These are phyloP conservation scores for Euproctis similis DNA, from an alignment of 2,888 invertebrate species.

Conservation along the genomic window DNA sequence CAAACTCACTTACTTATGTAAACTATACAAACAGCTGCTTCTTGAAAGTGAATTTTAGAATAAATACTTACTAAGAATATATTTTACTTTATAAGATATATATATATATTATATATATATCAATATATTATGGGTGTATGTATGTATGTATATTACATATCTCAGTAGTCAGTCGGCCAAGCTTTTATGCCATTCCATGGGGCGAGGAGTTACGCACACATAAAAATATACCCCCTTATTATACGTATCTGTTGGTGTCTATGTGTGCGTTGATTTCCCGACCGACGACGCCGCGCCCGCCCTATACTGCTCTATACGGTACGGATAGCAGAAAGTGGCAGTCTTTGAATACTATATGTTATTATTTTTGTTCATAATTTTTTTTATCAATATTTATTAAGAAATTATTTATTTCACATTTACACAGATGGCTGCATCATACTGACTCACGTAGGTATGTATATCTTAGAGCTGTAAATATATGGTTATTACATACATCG, in stretches of 20 bases:
- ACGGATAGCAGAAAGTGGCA: conserved; percentile 31
- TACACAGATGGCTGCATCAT: too few relatives aligned
- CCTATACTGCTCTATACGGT: conserved; percentile 33
- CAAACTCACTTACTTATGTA: too few relatives aligned
- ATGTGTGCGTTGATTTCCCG: conserved; percentile 72
- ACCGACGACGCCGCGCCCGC: conserved; percentile 46
- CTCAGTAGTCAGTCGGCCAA: conserved; percentile 67
- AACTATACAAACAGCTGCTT: too few relatives aligned
- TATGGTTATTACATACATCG: too few relatives aligned
- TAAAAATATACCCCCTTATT: conserved; percentile 14
- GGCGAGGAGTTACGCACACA: conserved; percentile 20
- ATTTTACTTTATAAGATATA: conserved; percentile 8
- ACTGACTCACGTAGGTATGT: too few relatives aligned
- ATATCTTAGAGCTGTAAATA: too few relatives aligned
- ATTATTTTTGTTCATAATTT: too few relatives aligned
- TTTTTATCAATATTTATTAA: too few relatives aligned
- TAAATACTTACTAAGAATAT: too few relatives aligned
- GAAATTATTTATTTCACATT: too few relatives aligned
- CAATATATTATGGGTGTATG: conserved; percentile 25
- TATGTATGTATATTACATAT: conserved; percentile 30
- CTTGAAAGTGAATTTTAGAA: too few relatives aligned
- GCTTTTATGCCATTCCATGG: conserved; percentile 56
- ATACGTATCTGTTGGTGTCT: conserved; percentile 27
- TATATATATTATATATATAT: conserved; percentile 12
- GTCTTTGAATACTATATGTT: background rate